Conservation (phyloP, 2,113 vertebrate species). For the Coryphaenoides rupestris region DNA sequence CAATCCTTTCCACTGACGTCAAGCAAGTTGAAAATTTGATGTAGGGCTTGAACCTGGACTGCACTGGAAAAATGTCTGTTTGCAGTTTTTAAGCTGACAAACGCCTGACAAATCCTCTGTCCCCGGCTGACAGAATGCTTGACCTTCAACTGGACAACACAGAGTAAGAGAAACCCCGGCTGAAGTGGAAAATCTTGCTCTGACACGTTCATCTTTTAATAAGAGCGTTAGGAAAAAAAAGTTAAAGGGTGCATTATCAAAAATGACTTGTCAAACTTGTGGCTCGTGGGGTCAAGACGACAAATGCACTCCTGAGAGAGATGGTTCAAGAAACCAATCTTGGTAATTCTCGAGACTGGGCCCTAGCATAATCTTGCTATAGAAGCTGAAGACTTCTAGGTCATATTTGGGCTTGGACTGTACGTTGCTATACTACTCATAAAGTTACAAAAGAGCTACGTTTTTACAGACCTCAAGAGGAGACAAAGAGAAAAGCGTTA, state of each 20-base stretch:
- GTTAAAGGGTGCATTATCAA: background rate
- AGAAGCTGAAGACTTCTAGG: too few relatives aligned
- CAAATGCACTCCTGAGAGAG: too few relatives aligned
- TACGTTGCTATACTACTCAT: too few relatives aligned
- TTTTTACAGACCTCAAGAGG: too few relatives aligned
- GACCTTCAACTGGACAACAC: background rate
- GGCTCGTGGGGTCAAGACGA: too few relatives aligned
- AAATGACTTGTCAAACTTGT: background rate
- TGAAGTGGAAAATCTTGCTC: background rate
- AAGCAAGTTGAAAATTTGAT: background rate
- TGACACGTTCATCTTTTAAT: background rate
- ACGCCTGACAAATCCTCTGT: background rate
- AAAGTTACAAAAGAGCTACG: too few relatives aligned
- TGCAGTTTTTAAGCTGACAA: background rate
- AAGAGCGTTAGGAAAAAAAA: background rate
- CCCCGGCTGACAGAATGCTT: background rate
- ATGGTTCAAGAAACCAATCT: too few relatives aligned
- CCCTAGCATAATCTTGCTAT: too few relatives aligned
- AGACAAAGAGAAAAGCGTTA: too few relatives aligned
- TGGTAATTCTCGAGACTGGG: too few relatives aligned
- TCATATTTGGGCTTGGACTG: too few relatives aligned
- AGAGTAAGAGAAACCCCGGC: background rate
- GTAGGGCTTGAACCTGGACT: background rate
- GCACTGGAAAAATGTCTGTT: background rate
- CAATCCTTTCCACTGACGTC: too few relatives aligned